Percentiles rank a stretch among this genome's conserved stretches.
Evolutionary conservation across 2,113 vertebrate species (phyloP).

Genomic region (Panthera tigris): DNA sequence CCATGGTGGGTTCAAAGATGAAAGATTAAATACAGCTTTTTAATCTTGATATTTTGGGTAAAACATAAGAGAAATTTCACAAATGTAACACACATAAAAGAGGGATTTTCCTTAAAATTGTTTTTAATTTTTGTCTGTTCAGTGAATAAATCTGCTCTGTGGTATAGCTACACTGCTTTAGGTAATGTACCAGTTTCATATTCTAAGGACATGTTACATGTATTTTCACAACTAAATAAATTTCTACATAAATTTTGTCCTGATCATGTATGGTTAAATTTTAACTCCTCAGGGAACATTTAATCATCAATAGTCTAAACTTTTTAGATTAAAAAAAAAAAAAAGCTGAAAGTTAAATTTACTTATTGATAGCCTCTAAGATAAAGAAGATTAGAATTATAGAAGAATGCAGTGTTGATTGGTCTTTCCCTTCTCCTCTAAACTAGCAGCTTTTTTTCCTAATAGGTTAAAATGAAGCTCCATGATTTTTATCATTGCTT

Average conservation of each 20-base stretch:
- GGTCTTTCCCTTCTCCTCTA: neutral
- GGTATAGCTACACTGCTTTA: neutral
- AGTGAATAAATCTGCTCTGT: neutral
- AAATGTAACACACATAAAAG: neutral
- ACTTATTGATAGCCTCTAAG: neutral
- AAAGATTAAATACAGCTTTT: neutral
- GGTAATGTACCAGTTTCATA: neutral
- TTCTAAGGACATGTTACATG: neutral
- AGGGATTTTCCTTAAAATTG: neutral
- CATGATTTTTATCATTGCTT: conserved; percentile 16
- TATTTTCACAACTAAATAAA: conserved; percentile 14
- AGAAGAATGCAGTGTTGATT: neutral
- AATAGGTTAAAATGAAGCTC: neutral
- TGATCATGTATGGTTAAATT: neutral
- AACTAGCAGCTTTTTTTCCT: neutral
- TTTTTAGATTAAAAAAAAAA: neutral
- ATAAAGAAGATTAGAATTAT: neutral
- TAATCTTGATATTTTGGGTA: conserved; percentile 17
- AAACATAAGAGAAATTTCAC: neutral
- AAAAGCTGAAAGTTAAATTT: neutral
- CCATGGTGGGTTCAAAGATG: neutral
- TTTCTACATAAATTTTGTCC: neutral
- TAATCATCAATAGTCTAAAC: neutral
- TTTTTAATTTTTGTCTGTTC: neutral
- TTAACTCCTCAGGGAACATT: neutral